Evolutionary conservation across 2,113 vertebrate genomes (phyloP).

Genomic region (Polyodon spathula): DNA sequence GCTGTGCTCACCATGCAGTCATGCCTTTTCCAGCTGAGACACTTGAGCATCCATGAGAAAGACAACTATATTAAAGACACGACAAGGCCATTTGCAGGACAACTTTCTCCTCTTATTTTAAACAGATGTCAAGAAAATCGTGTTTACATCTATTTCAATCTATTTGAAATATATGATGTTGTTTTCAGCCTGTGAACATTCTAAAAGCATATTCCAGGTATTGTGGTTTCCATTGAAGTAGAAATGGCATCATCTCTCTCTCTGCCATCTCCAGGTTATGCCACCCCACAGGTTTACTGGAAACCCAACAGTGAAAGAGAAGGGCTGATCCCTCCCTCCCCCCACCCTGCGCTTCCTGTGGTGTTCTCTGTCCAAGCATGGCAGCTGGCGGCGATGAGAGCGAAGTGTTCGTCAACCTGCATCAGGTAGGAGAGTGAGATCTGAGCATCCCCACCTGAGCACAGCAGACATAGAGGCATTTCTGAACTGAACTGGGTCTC

Average conservation of each 20-base stretch:
- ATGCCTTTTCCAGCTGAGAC: too few species aligned
- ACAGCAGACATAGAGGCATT: slow-evolving; percentile 24
- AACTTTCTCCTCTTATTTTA: too few species aligned
- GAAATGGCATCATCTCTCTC: background rate
- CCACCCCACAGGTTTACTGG: slow-evolving; percentile 72
- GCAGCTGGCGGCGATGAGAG: slow-evolving; percentile 71
- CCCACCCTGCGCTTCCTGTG: slow-evolving; percentile 31
- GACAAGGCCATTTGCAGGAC: too few species aligned
- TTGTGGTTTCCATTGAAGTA: background rate
- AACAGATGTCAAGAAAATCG: too few species aligned
- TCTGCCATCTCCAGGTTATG: slow-evolving; percentile 70
- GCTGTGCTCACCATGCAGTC: too few species aligned
- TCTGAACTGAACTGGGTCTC: too few species aligned
- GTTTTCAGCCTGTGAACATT: background rate
- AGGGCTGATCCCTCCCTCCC: slow-evolving; percentile 67
- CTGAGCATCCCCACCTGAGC: background rate
- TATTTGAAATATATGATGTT: background rate
- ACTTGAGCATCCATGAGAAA: too few species aligned
- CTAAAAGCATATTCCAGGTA: background rate
- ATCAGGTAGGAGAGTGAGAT: slow-evolving; percentile 58
- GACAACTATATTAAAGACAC: too few species aligned
- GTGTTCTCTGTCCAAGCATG: slow-evolving; percentile 59
- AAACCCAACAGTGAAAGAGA: slow-evolving; percentile 76
- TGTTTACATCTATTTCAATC: too few species aligned
- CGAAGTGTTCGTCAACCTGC: slow-evolving; percentile 66